Percentiles rank a stretch among this genome's conserved stretches.
Conservation (phyloP, 2,113 vertebrate genomes). For the Lasiurus borealis region DNA sequence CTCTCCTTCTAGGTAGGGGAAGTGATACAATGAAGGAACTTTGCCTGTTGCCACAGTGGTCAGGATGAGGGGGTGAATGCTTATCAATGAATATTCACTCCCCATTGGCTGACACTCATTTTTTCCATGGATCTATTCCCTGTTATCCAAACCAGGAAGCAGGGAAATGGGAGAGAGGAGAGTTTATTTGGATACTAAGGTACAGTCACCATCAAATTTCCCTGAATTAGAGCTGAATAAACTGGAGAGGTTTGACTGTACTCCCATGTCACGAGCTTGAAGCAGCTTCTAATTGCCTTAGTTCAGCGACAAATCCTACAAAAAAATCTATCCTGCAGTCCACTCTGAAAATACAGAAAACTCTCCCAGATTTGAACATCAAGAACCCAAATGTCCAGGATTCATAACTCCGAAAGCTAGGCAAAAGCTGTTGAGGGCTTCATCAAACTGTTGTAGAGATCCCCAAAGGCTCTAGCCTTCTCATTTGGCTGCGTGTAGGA, state of each 20-base stretch:
- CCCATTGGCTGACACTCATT: neutral
- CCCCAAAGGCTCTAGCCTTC: neutral
- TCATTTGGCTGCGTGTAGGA: neutral
- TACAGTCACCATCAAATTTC: neutral
- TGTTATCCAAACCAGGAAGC: neutral
- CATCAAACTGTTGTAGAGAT: accelerated
- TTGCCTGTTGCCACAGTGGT: neutral
- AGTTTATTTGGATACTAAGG: neutral
- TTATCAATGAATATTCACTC: neutral
- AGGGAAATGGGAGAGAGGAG: neutral
- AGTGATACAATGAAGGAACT: neutral
- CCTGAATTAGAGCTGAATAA: neutral
- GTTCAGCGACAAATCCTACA: neutral
- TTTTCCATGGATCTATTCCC: neutral
- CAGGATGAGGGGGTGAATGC: neutral
- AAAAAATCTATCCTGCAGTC: neutral
- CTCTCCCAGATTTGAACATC: neutral
- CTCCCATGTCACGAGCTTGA: neutral
- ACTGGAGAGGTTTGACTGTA: neutral
- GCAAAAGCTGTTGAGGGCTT: neutral
- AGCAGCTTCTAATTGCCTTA: neutral
- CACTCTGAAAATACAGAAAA: neutral
- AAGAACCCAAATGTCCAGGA: neutral
- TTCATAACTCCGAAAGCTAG: neutral
- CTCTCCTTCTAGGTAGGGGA: neutral